A percentile compares a stretch with the other conserved stretches of the same genome.
These are phyloP conservation scores for Oikopleura dioica DNA, from an alignment of 23 tunicate species.

Conservation along the genomic window DNA sequence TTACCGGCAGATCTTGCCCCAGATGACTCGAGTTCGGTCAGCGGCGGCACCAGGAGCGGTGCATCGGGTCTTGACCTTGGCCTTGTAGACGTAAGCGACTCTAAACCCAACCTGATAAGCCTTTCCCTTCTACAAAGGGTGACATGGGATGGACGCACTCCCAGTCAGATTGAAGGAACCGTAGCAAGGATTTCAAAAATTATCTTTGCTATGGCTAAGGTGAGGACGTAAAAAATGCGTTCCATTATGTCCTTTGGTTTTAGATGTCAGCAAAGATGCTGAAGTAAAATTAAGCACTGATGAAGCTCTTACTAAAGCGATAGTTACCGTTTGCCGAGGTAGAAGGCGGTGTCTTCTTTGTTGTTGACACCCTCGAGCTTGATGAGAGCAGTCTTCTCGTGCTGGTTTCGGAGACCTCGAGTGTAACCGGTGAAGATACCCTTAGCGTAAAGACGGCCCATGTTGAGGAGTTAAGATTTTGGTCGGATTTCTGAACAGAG, in stretches of 20 bases:
- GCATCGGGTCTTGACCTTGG: conserved; percentile 55
- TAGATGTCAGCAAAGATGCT: neutral
- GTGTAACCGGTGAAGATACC: conserved; percentile 86
- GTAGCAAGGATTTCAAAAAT: neutral
- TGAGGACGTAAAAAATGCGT: neutral
- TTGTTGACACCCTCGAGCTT: conserved; percentile 68
- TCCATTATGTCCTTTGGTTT: neutral
- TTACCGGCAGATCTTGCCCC: conserved; percentile 67
- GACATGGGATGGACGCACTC: no score
- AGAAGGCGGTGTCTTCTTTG: conserved; percentile 35
- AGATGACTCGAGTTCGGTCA: conserved; percentile 57
- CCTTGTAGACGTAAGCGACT: conserved; percentile 67
- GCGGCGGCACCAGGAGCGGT: conserved; percentile 59
- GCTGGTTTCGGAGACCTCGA: conserved; percentile 69
- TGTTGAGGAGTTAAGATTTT: no score
- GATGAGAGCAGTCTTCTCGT: conserved; percentile 44
- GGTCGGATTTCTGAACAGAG: no score
- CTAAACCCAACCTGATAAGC: conserved; percentile 10
- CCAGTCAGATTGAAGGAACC: neutral
- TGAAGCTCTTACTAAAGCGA: neutral
- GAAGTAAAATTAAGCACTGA: neutral
- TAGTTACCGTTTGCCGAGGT: conserved; percentile 53
- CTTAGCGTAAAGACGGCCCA: conserved; percentile 47
- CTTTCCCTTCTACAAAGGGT: no score
- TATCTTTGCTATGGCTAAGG: neutral